These are phyloP conservation scores for Poecilia velifera DNA, from an alignment of 2,797 vertebrate genomes.

Conservation along the genomic window DNA sequence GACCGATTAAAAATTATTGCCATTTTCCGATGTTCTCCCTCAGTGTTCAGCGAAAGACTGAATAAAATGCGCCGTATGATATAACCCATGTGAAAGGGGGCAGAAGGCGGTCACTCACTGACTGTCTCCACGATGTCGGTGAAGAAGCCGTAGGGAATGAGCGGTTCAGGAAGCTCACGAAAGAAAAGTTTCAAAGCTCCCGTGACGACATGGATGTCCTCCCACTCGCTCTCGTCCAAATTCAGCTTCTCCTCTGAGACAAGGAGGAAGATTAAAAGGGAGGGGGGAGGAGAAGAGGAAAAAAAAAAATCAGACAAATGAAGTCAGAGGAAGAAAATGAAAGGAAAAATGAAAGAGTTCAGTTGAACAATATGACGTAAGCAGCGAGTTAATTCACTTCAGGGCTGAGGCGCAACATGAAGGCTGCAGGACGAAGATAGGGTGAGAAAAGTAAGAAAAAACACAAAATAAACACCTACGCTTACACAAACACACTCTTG, in stretches of 20 bases:
- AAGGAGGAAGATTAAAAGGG: neutral
- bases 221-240: slow-evolving; percentile 89
- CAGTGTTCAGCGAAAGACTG: neutral
- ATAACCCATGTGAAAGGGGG: neutral
- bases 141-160: slow-evolving; percentile 85
- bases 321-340: slow-evolving; percentile 28
- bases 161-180: slow-evolving; percentile 91
- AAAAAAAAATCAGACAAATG: slow-evolving; percentile 28
- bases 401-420: slow-evolving; percentile 34
- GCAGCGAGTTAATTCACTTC: slow-evolving; percentile 28
- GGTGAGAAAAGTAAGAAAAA: slow-evolving; percentile 25
- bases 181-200: slow-evolving; percentile 95
- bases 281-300: neutral
- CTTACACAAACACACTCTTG: slow-evolving; percentile 7
- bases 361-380: slow-evolving; percentile 20
- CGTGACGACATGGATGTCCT: slow-evolving; percentile 91
- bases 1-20: neutral
- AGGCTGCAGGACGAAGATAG: slow-evolving; percentile 56
- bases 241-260: slow-evolving; percentile 86
- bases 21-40: neutral
- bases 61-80: neutral
- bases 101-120: slow-evolving; percentile 81
- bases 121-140: slow-evolving; percentile 83
- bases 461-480: slow-evolving; percentile 3
- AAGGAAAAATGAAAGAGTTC: slow-evolving; percentile 20